Evolutionary conservation across 1,140 invertebrate species (phyloP).

Genomic region (Rhyacophila brunnea): DNA sequence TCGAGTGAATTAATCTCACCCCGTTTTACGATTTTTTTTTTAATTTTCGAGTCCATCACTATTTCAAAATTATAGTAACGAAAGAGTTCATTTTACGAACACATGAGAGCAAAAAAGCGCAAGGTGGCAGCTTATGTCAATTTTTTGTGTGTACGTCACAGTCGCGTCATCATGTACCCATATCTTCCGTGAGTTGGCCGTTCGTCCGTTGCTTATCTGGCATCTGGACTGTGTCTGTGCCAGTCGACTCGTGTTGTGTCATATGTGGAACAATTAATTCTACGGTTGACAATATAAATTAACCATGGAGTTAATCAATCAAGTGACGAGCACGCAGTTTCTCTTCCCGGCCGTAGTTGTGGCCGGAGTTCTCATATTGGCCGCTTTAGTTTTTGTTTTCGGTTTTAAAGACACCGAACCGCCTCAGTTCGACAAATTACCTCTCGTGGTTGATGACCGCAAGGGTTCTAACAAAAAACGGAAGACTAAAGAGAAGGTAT

Average conservation of each 20-base stretch:
- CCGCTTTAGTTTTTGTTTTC: constrained; percentile 68
- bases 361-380: constrained; percentile 63
- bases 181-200: constrained; percentile 44
- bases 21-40: too few relatives aligned
- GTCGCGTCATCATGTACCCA: constrained; percentile 61
- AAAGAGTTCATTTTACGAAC: not conserved
- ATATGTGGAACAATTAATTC: constrained; percentile 28
- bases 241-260: constrained; percentile 16
- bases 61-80: too few relatives aligned
- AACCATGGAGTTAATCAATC: constrained; percentile 57
- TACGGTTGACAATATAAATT: constrained; percentile 6
- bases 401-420: constrained; percentile 72
- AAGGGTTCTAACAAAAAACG: constrained; percentile 66
- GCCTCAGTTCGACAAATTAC: constrained; percentile 68
- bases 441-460: constrained; percentile 58
- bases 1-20: too few relatives aligned
- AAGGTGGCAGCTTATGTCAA: constrained; percentile 23
- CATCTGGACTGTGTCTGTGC: constrained; percentile 21
- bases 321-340: constrained; percentile 56
- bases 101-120: constrained; percentile 9
- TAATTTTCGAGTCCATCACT: too few relatives aligned
- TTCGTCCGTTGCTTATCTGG: constrained; percentile 27
- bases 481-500: constrained; percentile 71
- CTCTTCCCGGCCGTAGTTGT: constrained; percentile 64
- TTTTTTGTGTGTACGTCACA: constrained; percentile 56